Percentiles rank a stretch among this genome's conserved stretches.
Evolutionary conservation across 2,888 invertebrate genomes (phyloP).

Genomic region (Orthonychiurus folsomi): DNA sequence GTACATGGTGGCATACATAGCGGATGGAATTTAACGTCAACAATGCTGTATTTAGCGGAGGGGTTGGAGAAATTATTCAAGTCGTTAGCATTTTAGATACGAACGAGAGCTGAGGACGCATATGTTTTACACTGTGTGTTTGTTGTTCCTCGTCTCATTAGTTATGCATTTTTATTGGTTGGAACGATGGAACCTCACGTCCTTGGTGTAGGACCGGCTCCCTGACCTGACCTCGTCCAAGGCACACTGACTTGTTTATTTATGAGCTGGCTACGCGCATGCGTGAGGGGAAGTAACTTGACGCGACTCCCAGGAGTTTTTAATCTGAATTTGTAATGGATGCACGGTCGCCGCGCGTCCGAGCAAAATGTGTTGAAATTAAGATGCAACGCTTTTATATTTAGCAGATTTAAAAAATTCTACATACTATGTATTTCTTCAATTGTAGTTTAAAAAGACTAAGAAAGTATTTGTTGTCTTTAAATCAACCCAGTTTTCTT

Average conservation of each 20-base stretch:
- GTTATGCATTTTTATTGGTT: neutral
- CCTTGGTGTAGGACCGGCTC: too few species aligned
- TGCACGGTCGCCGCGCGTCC: too few species aligned
- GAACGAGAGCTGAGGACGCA: neutral
- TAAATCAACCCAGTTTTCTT: too few species aligned
- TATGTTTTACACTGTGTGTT: neutral
- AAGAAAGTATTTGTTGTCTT: too few species aligned
- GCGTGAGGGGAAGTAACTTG: neutral
- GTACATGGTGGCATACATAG: too few species aligned
- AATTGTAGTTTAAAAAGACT: too few species aligned
- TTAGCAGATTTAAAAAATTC: too few species aligned
- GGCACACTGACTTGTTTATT: neutral
- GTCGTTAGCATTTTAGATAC: neutral
- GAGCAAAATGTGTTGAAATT: too few species aligned
- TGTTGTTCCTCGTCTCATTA: neutral
- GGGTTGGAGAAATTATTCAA: neutral
- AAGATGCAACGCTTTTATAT: too few species aligned
- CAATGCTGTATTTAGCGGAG: too few species aligned
- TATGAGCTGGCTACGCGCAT: neutral
- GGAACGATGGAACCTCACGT: neutral
- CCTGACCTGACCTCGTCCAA: neutral
- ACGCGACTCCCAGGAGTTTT: neutral
- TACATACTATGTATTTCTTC: too few species aligned
- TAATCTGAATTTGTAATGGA: neutral
- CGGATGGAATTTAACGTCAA: too few species aligned